Evolutionary conservation across 2,113 vertebrate genomes (phyloP).

Genomic region (Syngnathoides biaculeatus): DNA sequence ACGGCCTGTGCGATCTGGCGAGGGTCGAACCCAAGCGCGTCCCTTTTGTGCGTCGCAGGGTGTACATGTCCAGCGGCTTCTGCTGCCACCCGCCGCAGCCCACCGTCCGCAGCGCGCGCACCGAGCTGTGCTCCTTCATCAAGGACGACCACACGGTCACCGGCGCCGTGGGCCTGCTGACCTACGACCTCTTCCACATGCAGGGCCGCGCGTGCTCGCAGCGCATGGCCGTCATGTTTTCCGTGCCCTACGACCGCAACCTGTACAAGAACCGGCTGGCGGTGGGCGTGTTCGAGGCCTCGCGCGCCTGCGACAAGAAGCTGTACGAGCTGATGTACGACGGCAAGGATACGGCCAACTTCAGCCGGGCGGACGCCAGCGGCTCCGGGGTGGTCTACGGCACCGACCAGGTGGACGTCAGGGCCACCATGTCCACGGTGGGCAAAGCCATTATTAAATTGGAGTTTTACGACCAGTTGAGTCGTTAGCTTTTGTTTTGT

Average conservation of each 20-base stretch:
- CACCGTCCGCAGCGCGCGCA: constrained; percentile 39
- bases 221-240: constrained; percentile 69
- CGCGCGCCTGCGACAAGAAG: constrained; percentile 54
- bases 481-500: constrained; percentile 23
- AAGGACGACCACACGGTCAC: constrained; percentile 66
- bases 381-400: constrained; percentile 47
- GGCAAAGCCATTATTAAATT: constrained; percentile 70
- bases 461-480: constrained; percentile 68
- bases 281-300: constrained; percentile 48
- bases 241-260: constrained; percentile 64
- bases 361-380: constrained; percentile 30
- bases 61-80: constrained; percentile 67
- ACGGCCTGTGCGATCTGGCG: too few species aligned
- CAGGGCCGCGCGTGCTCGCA: constrained; percentile 40
- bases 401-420: constrained; percentile 32
- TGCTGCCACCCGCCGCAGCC: constrained; percentile 65
- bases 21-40: too few species aligned
- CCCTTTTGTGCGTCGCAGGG: constrained; percentile 38
- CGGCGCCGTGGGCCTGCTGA: constrained; percentile 63
- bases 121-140: constrained; percentile 69
- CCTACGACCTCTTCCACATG: constrained; percentile 71
- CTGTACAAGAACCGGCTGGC: constrained; percentile 64
- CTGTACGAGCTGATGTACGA: constrained; percentile 67
- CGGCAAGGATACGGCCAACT: constrained; percentile 51
- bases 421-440: constrained; percentile 66